These are phyloP conservation scores for Melanaphis sacchari DNA, from an alignment of 1,140 invertebrate species.

Conservation along the genomic window DNA sequence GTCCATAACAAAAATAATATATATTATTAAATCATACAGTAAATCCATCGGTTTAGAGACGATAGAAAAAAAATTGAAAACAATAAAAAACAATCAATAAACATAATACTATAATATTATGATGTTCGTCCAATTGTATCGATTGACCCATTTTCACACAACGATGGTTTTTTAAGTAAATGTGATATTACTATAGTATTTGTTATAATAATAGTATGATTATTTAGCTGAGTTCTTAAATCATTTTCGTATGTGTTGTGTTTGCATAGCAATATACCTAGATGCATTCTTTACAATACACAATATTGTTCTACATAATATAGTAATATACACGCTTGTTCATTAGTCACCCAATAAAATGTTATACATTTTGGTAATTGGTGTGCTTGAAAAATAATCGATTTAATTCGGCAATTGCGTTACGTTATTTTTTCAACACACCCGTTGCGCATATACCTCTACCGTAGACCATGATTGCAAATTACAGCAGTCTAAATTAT, in stretches of 20 bases:
- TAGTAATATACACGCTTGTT: neutral
- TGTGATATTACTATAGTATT: neutral
- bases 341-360: constrained; percentile 23
- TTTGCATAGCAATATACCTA: neutral
- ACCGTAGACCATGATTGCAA: neutral
- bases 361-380: constrained; percentile 31
- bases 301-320: neutral
- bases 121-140: neutral
- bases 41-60: neutral
- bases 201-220: neutral
- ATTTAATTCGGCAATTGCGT: constrained; percentile 26
- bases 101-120: neutral
- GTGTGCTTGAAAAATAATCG: neutral
- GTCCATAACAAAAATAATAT: neutral
- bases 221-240: neutral
- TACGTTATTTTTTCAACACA: constrained; percentile 32
- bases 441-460: neutral
- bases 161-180: constrained; percentile 3
- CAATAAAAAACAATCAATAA: neutral
- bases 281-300: neutral
- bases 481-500: neutral
- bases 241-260: neutral
- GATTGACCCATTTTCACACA: constrained; percentile 11
- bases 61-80: neutral
- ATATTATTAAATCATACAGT: neutral